phyloP scores from a whole-genome alignment of 2,113 vertebrate species.

The Felis catus region F.catus_Fca126_mat1.0 CM031420.1:154333501-154334000 shows the following conservation, averaged over 20 bases:
- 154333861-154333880: constrained; percentile 80
- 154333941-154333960: constrained; percentile 82
- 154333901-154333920: constrained; percentile 83
- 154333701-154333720: not conserved
- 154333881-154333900: constrained; percentile 82
- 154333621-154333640: not conserved
- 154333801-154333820: constrained; percentile 84
- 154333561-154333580: not conserved
- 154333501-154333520: not conserved
- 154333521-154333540: not conserved
- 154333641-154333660: not conserved
- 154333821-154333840: constrained; percentile 84
- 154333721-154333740: constrained; percentile 16
- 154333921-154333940: constrained; percentile 83
- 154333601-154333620: not conserved
- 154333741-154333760: constrained; percentile 7
- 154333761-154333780: constrained; percentile 65
- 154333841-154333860: constrained; percentile 84
- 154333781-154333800: constrained; percentile 76
- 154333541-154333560: not conserved
- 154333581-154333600: not conserved
- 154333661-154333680: accelerated
- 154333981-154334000: constrained; percentile 78
- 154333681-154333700: accelerated
- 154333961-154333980: constrained; percentile 82